phyloP scores from a whole-genome alignment of 2,113 vertebrate genomes.

The Rafetus swinhoei region DNA sequence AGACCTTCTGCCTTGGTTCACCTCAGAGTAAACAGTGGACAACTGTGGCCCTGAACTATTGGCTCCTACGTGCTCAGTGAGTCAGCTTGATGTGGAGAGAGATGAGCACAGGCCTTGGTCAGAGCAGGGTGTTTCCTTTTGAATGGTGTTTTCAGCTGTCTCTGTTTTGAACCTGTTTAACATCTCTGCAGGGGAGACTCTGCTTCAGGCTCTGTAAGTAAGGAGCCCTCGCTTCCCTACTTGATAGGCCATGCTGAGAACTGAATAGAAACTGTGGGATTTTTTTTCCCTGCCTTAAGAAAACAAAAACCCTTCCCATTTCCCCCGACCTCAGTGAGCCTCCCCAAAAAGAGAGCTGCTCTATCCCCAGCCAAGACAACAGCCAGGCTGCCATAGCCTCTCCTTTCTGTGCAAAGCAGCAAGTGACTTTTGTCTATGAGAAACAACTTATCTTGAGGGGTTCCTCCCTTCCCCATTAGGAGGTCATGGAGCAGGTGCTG shows the following conservation, averaged over 20 bases:
- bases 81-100: fast-evolving
- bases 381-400: fast-evolving
- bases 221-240: not conserved
- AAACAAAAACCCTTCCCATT: fast-evolving
- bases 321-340: fast-evolving
- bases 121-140: fast-evolving
- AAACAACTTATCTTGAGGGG: fast-evolving
- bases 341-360: fast-evolving
- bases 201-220: not conserved
- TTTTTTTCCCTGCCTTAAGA: not conserved
- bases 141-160: not conserved
- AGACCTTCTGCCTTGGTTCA: not conserved
- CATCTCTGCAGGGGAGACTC: not conserved
- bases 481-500: fast-evolving
- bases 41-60: fast-evolving
- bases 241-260: not conserved
- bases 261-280: not conserved
- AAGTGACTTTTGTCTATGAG: fast-evolving
- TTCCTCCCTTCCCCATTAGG: fast-evolving
- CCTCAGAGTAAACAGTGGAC: fast-evolving
- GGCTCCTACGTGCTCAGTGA: not conserved
- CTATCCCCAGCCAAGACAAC: fast-evolving
- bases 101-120: fast-evolving
- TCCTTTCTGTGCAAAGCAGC: fast-evolving
- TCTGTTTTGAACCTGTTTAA: not conserved